Evolutionary conservation across 1,140 invertebrate genomes (phyloP), one percentile per base, ranked within the genome.

Genomic region (Campoletis sonorensis): DNA sequence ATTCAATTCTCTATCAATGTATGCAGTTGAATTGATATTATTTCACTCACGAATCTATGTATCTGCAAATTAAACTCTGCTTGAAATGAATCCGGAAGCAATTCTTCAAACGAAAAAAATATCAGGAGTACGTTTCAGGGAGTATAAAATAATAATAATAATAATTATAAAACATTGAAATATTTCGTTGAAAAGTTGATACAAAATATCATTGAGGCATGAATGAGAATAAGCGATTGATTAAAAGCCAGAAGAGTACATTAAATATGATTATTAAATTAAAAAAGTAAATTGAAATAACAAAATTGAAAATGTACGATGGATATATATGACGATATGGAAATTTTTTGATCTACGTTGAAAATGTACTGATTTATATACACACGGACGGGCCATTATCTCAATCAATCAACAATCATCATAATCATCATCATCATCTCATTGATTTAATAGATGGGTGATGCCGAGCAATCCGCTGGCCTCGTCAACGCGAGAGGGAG

Each of bases 361-460:
- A 26, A 26, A 23, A 27, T 26, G 18, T 23, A 64, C 23, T 26
- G 11, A 0, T 23, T n/a, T 21, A 64, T 64, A 27, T 26, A 61
- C 8, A 64, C 61, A 16, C 26, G 61, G 8, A 64, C 61, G 61
- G 15, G 27, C 61, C n/a, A 64, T 64, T 64, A 26, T 64, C 61
- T 15, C 61, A 64, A 64, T 64, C 61, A 64, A 64, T n/a, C 5
- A 61, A 61, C 8, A 2, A 51, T 51, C 13, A 51, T 51, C 4
- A 51, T n/a, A 8, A 54, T 54, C n/a, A 54, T 54, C 61, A 64
- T 27, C 61, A 64, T 64, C 61, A 27, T 64, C 23, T 64, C 61
- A 64, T 64, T 64, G 27, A 64, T 64, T 64, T 64, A 23, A 64
- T 64, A 27, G 61, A 64, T 27, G n/a, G 26, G 23, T 27, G 61